Base-by-base conservation (phyloP, 1,140 invertebrate genomes). In the Drosophila subpulchrella region DNA sequence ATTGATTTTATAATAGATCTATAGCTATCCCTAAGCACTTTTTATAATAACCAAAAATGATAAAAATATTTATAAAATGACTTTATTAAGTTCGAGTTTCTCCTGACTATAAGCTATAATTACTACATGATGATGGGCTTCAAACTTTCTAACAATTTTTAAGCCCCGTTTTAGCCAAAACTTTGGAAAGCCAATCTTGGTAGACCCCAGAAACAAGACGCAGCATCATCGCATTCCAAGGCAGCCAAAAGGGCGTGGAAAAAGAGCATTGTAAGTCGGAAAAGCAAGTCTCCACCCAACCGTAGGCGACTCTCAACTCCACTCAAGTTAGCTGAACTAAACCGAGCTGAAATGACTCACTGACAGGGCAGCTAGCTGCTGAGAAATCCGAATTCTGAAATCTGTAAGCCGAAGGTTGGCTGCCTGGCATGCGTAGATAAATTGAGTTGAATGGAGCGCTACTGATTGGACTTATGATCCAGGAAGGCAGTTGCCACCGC, bases 361-460 rank as follows among this genome's bases (percentile, higher is more conserved):
- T 72, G 53, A 48, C 65, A 48, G 30, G 32, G 36, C 36, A 71
- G 67, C 54, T 60, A 24, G 48, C 6, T 8, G 17, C 10, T 46
- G 17, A 20, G 71, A 73, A 75, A 66, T 58, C 61, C 48, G 32
- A 50, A 63, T 46, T 44, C 59, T 72, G 75, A 34, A 34, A 34
- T 34, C 32, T 34, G 67, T 60, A 73, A 60, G 62, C 61, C 54
- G 38, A 42, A 56, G 65, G 65, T 62, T 74, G 77, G 61, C 60
- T 60, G 79, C 68, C 77, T 85, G 82, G 70, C 63, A 75, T 82
- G 78, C 83, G 75, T 88, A 82, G 83, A 88, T 78, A 88, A 86
- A 86, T 85, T 75, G 78, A 82, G 76, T 82, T 82, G 82, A 82
- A 82, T 85, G 82, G 48, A 78, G 78, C 65, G 61, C 68, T 81